A percentile compares a stretch with the other conserved stretches of the same genome.
Conservation (phyloP, 2,888 invertebrate species). For the Drosophila affinis region DNA sequence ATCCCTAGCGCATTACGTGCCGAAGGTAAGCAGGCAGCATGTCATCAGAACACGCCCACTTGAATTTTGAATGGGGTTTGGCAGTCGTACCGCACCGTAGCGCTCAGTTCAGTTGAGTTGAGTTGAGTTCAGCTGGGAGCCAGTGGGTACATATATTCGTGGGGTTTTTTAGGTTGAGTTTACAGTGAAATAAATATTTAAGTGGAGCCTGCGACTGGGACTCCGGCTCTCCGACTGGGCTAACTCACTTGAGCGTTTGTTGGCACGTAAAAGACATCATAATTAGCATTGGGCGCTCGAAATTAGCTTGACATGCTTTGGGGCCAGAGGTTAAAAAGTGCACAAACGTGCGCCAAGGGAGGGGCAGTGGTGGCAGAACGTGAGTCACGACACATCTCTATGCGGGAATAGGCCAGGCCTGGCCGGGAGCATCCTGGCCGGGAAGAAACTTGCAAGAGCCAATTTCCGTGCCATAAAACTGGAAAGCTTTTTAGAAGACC, state of each 20-base stretch:
- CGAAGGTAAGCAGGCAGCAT: constrained; percentile 76
- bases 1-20: constrained; percentile 80
- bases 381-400: constrained; percentile 31
- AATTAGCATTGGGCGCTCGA: constrained; percentile 67
- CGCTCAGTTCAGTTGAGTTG: background rate
- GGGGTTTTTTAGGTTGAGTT: constrained; percentile 69
- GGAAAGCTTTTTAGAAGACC: constrained; percentile 76
- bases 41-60: constrained; percentile 78
- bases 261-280: constrained; percentile 79
- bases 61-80: constrained; percentile 71
- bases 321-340: constrained; percentile 38
- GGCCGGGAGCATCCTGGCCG: constrained; percentile 38
- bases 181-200: constrained; percentile 77
- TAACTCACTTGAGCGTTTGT: constrained; percentile 74
- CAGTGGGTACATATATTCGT: background rate
- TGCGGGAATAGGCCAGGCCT: constrained; percentile 6
- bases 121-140: background rate
- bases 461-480: constrained; percentile 81
- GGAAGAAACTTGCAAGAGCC: constrained; percentile 63
- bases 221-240: constrained; percentile 25
- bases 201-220: constrained; percentile 56
- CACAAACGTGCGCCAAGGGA: constrained; percentile 35
- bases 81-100: constrained; percentile 19
- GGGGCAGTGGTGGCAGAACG: constrained; percentile 10
- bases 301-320: constrained; percentile 59